Conservation (phyloP, 2,888 invertebrate genomes). For the Dusona sp. region DNA sequence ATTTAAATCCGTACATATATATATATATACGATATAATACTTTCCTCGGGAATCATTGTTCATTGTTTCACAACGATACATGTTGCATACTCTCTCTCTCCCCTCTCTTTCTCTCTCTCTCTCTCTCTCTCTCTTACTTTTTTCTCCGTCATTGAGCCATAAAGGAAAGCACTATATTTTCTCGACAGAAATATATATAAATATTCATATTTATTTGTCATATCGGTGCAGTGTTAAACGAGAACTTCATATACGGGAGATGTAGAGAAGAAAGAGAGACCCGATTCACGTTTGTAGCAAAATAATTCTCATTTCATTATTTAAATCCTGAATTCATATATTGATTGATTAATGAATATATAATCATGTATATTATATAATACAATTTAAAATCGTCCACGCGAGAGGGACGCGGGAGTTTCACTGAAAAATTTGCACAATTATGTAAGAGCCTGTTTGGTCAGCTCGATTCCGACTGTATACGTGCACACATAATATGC, state of each 20-base stretch:
- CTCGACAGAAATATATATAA: conserved; percentile 4
- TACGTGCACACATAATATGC: conserved; percentile 8
- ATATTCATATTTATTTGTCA: conserved; percentile 26
- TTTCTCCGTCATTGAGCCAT: conserved; percentile 63
- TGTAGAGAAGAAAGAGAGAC: conserved; percentile 16
- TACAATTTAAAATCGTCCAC: conserved; percentile 3
- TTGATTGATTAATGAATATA: conserved; percentile 7
- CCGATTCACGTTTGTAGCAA: conserved; percentile 16
- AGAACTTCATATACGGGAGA: conserved; percentile 34
- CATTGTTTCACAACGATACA: conserved; percentile 73
- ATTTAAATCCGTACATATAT: conserved; percentile 1
- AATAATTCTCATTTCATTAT: neutral
- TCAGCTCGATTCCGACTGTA: conserved; percentile 39
- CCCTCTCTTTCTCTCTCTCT: too few species aligned
- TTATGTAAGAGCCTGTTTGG: conserved; percentile 71
- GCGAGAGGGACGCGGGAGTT: neutral
- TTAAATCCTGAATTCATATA: neutral
- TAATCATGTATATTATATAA: neutral
- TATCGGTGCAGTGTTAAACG: conserved; percentile 41
- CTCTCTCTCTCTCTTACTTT: too few species aligned
- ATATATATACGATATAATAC: conserved; percentile 66
- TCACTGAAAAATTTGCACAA: conserved; percentile 73
- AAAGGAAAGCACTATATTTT: conserved; percentile 48
- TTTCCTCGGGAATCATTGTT: conserved; percentile 76
- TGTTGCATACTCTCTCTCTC: conserved; percentile 21